These are phyloP conservation scores for Redunca redunca DNA, from an alignment of 2,113 vertebrate genomes.

Conservation along the genomic window DNA sequence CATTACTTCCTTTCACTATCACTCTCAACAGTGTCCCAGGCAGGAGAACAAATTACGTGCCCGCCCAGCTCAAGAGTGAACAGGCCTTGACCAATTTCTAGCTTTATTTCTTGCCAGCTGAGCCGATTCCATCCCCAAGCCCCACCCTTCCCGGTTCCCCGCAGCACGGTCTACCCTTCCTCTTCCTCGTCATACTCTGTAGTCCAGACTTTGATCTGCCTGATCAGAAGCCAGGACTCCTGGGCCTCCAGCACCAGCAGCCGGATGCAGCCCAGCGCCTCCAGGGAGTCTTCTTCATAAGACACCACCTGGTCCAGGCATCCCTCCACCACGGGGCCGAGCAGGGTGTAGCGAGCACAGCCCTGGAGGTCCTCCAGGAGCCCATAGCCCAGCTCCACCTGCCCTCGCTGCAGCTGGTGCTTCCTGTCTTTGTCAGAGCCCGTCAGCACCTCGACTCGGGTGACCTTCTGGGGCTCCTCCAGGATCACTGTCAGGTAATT, in stretches of 20 bases:
- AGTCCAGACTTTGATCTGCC: slow-evolving; percentile 81
- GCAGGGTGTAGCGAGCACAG: slow-evolving; percentile 75
- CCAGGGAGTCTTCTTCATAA: slow-evolving; percentile 48
- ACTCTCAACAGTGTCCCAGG: not conserved
- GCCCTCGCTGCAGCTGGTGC: slow-evolving; percentile 75
- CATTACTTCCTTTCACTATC: not conserved
- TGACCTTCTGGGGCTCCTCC: slow-evolving; percentile 67
- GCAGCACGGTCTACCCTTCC: fast-evolving
- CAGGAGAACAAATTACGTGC: not conserved
- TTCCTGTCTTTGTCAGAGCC: slow-evolving; percentile 61
- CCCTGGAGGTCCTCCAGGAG: fast-evolving
- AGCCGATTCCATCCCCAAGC: not conserved
- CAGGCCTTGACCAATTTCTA: not conserved
- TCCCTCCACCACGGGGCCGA: slow-evolving; percentile 83
- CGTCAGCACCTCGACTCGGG: slow-evolving; percentile 77
- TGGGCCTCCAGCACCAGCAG: slow-evolving; percentile 82
- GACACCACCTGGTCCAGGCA: slow-evolving; percentile 74
- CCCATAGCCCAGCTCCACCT: slow-evolving; percentile 81
- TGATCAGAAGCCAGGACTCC: slow-evolving; percentile 84
- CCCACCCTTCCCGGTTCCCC: no score
- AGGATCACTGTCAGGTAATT: slow-evolving; percentile 81
- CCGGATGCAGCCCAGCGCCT: slow-evolving; percentile 79
- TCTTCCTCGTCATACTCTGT: not conserved
- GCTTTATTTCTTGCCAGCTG: slow-evolving; percentile 15
- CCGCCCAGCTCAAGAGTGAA: not conserved